Conservation (phyloP, 2,888 invertebrate species). For the Melitaea athalia region DNA sequence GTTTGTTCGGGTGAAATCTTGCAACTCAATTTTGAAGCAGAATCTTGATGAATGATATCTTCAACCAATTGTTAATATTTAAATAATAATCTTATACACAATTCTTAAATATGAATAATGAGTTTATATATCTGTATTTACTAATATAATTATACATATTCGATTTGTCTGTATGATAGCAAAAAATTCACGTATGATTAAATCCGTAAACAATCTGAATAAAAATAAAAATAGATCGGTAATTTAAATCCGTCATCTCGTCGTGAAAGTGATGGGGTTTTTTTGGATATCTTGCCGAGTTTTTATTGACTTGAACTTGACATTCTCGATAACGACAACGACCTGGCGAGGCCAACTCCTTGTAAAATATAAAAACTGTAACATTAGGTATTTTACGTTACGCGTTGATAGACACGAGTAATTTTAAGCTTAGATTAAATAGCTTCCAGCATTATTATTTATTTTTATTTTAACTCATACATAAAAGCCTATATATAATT, state of each 20-base stretch:
- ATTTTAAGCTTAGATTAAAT: too few species aligned
- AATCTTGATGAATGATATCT: too few species aligned
- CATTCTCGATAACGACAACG: conserved; percentile 66
- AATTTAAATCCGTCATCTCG: conserved; percentile 6
- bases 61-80: too few species aligned
- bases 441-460: too few species aligned
- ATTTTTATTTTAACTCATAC: too few species aligned
- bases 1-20: too few species aligned
- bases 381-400: conserved; percentile 43
- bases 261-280: conserved; percentile 37
- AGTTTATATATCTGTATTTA: too few species aligned
- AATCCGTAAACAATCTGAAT: neutral
- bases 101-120: too few species aligned
- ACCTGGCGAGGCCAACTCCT: conserved; percentile 61
- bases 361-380: conserved; percentile 59
- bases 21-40: too few species aligned
- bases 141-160: too few species aligned
- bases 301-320: conserved; percentile 47
- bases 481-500: too few species aligned
- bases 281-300: conserved; percentile 27
- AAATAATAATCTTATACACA: too few species aligned
- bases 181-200: neutral
- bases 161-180: neutral
- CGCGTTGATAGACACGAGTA: conserved; percentile 20
- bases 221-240: neutral